These are phyloP conservation scores for Hydropotes inermis DNA, from an alignment of 2,113 vertebrate genomes.

Conservation along the genomic window DNA sequence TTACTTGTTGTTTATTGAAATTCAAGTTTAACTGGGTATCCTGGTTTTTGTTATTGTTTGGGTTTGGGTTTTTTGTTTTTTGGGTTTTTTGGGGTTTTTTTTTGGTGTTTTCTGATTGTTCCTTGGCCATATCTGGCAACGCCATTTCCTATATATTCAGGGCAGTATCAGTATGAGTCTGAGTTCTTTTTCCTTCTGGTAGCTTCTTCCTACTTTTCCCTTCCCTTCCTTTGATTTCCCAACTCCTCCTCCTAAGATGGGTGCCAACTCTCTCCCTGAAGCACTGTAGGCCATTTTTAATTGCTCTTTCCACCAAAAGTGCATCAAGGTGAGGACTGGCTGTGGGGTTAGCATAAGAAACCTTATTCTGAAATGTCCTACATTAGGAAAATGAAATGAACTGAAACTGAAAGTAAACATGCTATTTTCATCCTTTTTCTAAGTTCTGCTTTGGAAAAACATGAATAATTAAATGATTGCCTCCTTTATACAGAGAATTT, in stretches of 20 bases:
- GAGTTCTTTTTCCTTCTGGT: background rate
- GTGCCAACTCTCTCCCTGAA: background rate
- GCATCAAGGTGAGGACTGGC: background rate
- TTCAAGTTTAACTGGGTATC: background rate
- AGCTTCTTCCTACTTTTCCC: background rate
- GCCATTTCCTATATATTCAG: background rate
- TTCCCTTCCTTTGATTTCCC: background rate
- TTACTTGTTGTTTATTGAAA: background rate
- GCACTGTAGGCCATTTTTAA: background rate
- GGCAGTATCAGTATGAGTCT: background rate
- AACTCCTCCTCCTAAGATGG: background rate
- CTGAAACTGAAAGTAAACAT: background rate
- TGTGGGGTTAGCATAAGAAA: background rate
- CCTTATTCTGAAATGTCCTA: background rate
- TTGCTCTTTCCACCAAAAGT: background rate
- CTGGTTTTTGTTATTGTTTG: background rate
- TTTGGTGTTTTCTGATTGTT: background rate
- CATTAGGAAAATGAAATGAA: background rate
- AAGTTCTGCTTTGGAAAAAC: slow-evolving; percentile 4
- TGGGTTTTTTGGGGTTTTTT: background rate
- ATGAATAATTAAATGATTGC: slow-evolving; percentile 35
- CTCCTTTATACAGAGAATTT: slow-evolving; percentile 34
- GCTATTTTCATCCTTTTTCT: slow-evolving; percentile 22
- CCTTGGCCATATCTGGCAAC: background rate
- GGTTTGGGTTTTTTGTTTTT: background rate